phyloP scores from a whole-genome alignment of 2,888 invertebrate species.

The Apodemia hepburni region DNA sequence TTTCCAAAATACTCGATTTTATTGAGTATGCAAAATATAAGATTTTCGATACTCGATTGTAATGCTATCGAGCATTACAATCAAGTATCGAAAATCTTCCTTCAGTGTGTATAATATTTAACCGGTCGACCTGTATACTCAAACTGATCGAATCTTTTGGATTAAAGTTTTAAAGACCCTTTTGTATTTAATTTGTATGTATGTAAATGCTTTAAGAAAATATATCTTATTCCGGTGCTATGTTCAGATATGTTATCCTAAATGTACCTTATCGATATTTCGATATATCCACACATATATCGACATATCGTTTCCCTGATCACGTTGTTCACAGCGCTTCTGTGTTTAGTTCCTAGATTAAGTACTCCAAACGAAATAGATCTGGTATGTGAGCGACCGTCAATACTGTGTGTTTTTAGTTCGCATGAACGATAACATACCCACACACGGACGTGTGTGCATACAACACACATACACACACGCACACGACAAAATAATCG shows the following conservation, averaged over 20 bases:
- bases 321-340: constrained; percentile 40
- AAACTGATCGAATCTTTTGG: no score
- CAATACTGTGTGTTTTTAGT: constrained; percentile 66
- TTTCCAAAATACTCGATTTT: no score
- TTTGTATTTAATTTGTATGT: no score
- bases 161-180: no score
- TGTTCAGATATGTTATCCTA: background rate
- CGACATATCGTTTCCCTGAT: constrained; percentile 24
- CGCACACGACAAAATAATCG: constrained; percentile 39
- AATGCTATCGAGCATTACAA: no score
- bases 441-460: constrained; percentile 50
- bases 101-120: no score
- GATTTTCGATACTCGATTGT: no score
- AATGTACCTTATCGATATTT: constrained; percentile 8
- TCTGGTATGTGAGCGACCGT: constrained; percentile 78
- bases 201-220: no score
- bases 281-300: constrained; percentile 14
- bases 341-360: constrained; percentile 40
- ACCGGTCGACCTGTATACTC: no score
- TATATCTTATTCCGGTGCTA: background rate
- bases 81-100: no score
- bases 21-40: no score
- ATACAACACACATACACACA: constrained; percentile 42
- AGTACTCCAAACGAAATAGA: constrained; percentile 36
- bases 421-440: constrained; percentile 54